Evolutionary conservation across 2,797 vertebrate genomes (phyloP), one percentile per base, ranked within the genome.

Genomic region (Oophaga sylvatica): DNA sequence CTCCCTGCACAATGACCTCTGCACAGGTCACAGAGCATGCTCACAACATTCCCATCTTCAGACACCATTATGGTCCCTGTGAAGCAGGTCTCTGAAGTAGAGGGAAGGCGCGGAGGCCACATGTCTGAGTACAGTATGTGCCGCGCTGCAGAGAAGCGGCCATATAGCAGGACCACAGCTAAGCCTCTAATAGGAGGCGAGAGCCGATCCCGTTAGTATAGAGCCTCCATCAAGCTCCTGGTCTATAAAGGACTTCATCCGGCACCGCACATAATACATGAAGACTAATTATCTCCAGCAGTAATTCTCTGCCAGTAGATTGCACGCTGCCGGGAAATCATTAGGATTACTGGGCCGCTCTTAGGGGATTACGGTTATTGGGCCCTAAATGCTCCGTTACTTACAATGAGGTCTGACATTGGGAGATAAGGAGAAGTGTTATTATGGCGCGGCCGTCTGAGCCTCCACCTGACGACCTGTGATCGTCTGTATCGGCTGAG

Each of bases 321-420:
- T 26, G 80, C 80, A 68, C 1, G 63, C 62, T 82, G 68, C 80
- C 63, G 68, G 48, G 80, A 82, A 82, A 68, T 67, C 63, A 68
- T 68, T 82, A 56, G 80, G 41, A 68, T 68, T 68, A 56, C 45
- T 56, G 63, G 15, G 16, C 31, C 4, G 41, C 63, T 82, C 80
- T 70, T 63, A 45, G 60, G 80, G 62, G 35, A 81, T 81, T 81
- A 48, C 10, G n/a, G 63, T 68, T 68, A 68, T 68, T 82, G 53
- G 63, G 80, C 68, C 67, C 29, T 83, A 73, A 73, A 83, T 71
- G 80, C 63, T 68, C 56, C 68, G 63, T 82, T 68, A 77, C 71
- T 84, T 76, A 84, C 41, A 84, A 76, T 59, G 70, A 84, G 83
- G 83, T 63, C 68, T 84, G 83, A 82, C 80, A 68, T 41, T 45